These are phyloP conservation scores for Tetheella fluctuosa DNA, from an alignment of 2,888 invertebrate species.

Conservation along the genomic window DNA sequence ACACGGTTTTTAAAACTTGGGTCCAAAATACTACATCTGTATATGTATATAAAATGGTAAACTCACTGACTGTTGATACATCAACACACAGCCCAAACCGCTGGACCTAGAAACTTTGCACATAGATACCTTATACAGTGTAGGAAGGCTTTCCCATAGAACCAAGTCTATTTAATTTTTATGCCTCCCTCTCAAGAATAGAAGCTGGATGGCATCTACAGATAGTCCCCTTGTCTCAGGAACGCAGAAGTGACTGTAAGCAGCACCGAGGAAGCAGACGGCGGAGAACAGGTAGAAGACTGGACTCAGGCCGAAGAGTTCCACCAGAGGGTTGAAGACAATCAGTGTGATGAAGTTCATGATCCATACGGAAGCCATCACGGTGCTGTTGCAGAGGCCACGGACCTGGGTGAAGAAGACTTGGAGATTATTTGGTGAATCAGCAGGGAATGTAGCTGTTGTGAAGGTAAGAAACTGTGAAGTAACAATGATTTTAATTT, in stretches of 20 bases:
- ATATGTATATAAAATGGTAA: too few relatives aligned
- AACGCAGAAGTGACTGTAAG: slow-evolving; percentile 57
- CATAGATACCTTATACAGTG: too few relatives aligned
- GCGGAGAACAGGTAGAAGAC: slow-evolving; percentile 68
- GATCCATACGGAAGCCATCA: slow-evolving; percentile 54
- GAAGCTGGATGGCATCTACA: slow-evolving; percentile 57
- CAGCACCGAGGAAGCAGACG: slow-evolving; percentile 55
- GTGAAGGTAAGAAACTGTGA: too few relatives aligned
- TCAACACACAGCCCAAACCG: too few relatives aligned
- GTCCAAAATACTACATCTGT: too few relatives aligned
- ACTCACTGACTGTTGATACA: too few relatives aligned
- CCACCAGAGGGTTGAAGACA: slow-evolving; percentile 61
- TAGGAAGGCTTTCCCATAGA: too few relatives aligned
- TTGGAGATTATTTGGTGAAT: not conserved
- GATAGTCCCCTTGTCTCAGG: slow-evolving; percentile 75
- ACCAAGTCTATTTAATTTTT: slow-evolving; percentile 17
- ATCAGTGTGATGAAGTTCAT: slow-evolving; percentile 62
- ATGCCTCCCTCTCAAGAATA: slow-evolving; percentile 45
- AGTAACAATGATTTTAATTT: too few relatives aligned
- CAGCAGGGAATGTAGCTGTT: not conserved
- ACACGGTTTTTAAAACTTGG: too few relatives aligned
- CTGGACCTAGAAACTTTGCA: too few relatives aligned
- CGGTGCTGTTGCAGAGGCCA: slow-evolving; percentile 58
- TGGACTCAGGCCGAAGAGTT: slow-evolving; percentile 55
- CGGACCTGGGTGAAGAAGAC: slow-evolving; percentile 48